phyloP scores from a whole-genome alignment of 2,113 vertebrate species.

The Vulpes vulpes region DNA sequence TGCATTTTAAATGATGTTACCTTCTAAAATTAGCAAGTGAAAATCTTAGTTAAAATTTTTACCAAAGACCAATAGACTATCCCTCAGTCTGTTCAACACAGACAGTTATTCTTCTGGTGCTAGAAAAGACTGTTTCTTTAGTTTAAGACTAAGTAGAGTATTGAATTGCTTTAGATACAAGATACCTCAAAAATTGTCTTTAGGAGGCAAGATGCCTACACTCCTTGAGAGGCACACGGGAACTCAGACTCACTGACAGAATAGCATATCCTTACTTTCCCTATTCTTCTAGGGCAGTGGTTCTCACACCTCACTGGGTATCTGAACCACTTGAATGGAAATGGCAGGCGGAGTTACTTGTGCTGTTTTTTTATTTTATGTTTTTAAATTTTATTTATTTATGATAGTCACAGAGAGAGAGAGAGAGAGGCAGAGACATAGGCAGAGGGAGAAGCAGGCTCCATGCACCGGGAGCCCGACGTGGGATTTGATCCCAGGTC shows the following conservation, averaged over 20 bases:
- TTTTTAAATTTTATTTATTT: too few species aligned
- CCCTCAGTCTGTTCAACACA: neutral
- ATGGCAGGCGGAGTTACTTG: neutral
- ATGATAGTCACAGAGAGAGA: too few species aligned
- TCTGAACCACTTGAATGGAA: neutral
- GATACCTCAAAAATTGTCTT: neutral
- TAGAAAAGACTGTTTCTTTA: constrained; percentile 10
- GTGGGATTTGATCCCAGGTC: too few species aligned
- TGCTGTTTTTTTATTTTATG: neutral
- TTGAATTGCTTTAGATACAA: constrained; percentile 21
- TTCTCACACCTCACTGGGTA: neutral
- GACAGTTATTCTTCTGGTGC: neutral
- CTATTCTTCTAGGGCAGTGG: neutral
- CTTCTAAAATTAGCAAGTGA: constrained; percentile 26
- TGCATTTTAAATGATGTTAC: neutral
- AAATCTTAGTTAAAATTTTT: constrained; percentile 28
- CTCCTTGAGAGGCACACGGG: neutral
- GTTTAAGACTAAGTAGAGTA: neutral
- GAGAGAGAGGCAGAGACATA: too few species aligned
- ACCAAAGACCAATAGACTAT: neutral
- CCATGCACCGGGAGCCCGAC: too few species aligned
- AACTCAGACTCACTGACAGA: neutral
- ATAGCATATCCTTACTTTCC: neutral
- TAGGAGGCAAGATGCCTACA: neutral
- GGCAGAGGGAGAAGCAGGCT: too few species aligned